Conservation (phyloP, 2,797 vertebrate species). For the Enteromius unitaeniatus region DNA sequence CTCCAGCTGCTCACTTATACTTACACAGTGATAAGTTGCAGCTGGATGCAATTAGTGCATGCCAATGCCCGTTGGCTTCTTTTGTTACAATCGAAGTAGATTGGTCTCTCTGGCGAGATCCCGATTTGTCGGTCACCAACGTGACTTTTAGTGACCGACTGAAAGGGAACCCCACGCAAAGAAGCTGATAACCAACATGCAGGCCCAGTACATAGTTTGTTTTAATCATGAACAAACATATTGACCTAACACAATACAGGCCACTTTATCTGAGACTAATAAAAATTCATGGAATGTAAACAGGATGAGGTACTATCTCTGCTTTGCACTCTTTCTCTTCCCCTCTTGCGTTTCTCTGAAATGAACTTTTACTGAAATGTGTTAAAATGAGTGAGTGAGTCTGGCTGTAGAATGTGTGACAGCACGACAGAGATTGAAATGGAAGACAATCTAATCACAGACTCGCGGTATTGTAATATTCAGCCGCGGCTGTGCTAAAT, state of each 20-base stretch:
- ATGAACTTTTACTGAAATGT: slow-evolving; percentile 34
- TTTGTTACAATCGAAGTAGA: too few relatives aligned
- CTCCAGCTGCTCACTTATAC: too few relatives aligned
- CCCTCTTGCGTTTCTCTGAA: neutral
- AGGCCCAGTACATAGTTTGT: slow-evolving; percentile 67
- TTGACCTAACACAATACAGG: slow-evolving; percentile 76
- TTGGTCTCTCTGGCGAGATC: too few relatives aligned
- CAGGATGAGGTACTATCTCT: slow-evolving; percentile 60
- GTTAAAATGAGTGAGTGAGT: slow-evolving; percentile 28
- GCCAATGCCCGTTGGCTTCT: too few relatives aligned
- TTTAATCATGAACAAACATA: slow-evolving; percentile 76
- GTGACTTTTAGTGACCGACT: too few relatives aligned
- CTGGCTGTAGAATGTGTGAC: slow-evolving; percentile 8
- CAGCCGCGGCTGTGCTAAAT: neutral
- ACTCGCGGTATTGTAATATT: slow-evolving; percentile 23
- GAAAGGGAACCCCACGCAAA: slow-evolving; percentile 26
- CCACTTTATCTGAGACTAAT: slow-evolving; percentile 76
- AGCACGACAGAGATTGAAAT: slow-evolving; percentile 24
- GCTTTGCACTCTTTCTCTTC: slow-evolving; percentile 58
- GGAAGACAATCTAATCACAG: slow-evolving; percentile 30
- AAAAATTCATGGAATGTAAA: slow-evolving; percentile 78
- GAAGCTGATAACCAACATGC: slow-evolving; percentile 64
- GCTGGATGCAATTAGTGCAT: too few relatives aligned
- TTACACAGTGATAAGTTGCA: too few relatives aligned
- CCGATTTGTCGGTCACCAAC: too few relatives aligned